Percentiles rank a stretch among this genome's conserved stretches.
Conservation (phyloP, 2,888 invertebrate genomes). For the Torymus aiolomorphi region DNA sequence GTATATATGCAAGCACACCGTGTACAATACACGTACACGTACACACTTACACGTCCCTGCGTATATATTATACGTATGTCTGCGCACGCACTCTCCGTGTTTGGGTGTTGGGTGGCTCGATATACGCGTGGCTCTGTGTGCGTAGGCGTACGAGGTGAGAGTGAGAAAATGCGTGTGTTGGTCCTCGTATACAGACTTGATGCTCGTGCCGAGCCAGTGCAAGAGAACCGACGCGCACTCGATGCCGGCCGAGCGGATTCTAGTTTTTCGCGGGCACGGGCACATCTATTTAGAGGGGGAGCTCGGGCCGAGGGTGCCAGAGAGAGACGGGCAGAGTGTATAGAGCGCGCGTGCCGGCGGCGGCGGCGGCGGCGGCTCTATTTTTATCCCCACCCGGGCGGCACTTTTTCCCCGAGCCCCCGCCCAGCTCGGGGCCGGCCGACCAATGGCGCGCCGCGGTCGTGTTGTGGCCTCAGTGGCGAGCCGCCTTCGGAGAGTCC, state of each 20-base stretch:
- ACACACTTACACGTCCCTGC: too few relatives aligned
- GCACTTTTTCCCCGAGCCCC: conserved; percentile 73
- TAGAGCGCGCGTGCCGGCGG: too few relatives aligned
- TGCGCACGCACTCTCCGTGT: not conserved
- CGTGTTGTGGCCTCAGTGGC: conserved; percentile 76
- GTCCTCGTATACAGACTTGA: too few relatives aligned
- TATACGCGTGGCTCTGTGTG: not conserved
- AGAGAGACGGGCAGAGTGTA: too few relatives aligned
- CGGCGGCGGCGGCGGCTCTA: conserved; percentile 38
- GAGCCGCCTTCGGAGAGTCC: conserved; percentile 74
- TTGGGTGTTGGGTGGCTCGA: too few relatives aligned
- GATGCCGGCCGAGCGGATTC: conserved; percentile 74
- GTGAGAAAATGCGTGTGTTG: too few relatives aligned
- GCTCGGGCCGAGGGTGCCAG: not conserved
- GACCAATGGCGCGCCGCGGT: conserved; percentile 72
- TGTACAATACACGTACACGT: too few relatives aligned
- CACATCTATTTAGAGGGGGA: conserved; percentile 74
- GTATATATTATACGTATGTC: not conserved
- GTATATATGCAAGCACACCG: too few relatives aligned
- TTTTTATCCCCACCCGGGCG: conserved; percentile 73
- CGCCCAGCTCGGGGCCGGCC: conserved; percentile 69
- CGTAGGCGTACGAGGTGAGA: not conserved
- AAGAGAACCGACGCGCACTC: conserved; percentile 66
- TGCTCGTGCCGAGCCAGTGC: too few relatives aligned
- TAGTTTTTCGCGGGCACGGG: conserved; percentile 74